Conservation (phyloP, 2,888 invertebrate species). For the Leptothorax acervorum region DNA sequence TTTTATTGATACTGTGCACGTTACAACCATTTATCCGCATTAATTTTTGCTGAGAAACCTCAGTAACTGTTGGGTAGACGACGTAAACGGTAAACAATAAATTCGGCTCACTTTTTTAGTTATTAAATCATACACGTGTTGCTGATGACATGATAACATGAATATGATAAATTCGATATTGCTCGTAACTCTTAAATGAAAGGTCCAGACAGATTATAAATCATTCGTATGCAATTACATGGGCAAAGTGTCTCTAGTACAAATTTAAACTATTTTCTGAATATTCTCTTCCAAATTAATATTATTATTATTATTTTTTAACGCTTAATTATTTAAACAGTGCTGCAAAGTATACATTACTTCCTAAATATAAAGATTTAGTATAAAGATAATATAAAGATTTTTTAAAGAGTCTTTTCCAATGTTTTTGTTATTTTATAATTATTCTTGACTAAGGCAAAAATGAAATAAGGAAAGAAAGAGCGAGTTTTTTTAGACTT, state of each 20-base stretch:
- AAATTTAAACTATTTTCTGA: neutral
- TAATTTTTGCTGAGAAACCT: too few relatives aligned
- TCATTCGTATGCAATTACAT: neutral
- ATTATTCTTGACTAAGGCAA: neutral
- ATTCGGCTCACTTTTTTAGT: neutral
- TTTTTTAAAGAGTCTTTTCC: neutral
- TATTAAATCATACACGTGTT: neutral
- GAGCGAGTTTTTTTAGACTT: neutral
- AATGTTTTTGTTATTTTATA: neutral
- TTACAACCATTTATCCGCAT: too few relatives aligned
- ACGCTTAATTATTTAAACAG: neutral
- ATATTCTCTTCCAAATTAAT: neutral
- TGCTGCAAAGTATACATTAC: neutral
- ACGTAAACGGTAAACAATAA: too few relatives aligned
- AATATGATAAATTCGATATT: neutral
- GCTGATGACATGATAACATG: neutral
- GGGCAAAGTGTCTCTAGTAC: neutral
- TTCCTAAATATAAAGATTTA: neutral
- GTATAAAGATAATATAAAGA: too few relatives aligned
- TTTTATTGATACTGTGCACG: too few relatives aligned
- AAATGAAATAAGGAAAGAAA: neutral
- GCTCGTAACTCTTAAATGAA: neutral
- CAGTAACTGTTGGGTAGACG: too few relatives aligned
- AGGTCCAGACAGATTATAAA: neutral
- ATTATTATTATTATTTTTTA: neutral